Evolutionary conservation across 1,140 invertebrate species (phyloP), one percentile per base, ranked within the genome.

Genomic region (Ceratoteleas bidentatus): DNA sequence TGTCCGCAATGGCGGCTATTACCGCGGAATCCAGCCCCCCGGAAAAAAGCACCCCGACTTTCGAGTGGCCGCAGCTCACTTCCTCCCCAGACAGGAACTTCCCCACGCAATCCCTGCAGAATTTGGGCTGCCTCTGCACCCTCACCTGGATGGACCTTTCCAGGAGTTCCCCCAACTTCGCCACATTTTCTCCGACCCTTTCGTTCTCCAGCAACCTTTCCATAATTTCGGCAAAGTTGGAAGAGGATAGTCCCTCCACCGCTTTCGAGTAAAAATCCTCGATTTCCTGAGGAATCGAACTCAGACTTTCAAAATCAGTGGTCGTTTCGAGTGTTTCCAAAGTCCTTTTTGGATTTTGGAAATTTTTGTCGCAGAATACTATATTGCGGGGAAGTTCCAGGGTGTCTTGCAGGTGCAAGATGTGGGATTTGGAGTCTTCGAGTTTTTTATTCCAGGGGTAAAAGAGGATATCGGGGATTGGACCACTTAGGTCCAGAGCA

Each of bases 1-100:
- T 94, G 89, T 98, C 92, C 14, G 95, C 94, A 32, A 99, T 87
- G 36, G 94, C 92, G 36, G 98, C 96, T 75, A 99, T 91, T 84
- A 99, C 93, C 32, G 97, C 95, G 50, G 98, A 99, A 92, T 99
- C 98, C 10, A 99, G 92, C 32, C 98, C 98, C 62, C 98, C 98
- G 84, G 98, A 99, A 93, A 99, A 99, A 81, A 99, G 92, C 73
- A 99, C 91, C 36, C 95, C 97, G 43, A 97, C 91, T 90, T 95
- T 95, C 14, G 96, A 92, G 92, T 98, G 97, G 57, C 74, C 66
- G 87, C 94, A 95, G 6, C 13, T 65, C 15, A 85, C 9, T 47
- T 40, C 75, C 32, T 87, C 84, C 16, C 56, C 60, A 3, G 58
- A 74, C 56, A 75, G 74, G 68, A 83, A 66, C n/a, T 75, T 72